A percentile compares a stretch with the other conserved stretches of the same genome.
These are phyloP conservation scores for Cyrtonyx montezumae DNA, from an alignment of 2,113 vertebrate species.

Conservation along the genomic window DNA sequence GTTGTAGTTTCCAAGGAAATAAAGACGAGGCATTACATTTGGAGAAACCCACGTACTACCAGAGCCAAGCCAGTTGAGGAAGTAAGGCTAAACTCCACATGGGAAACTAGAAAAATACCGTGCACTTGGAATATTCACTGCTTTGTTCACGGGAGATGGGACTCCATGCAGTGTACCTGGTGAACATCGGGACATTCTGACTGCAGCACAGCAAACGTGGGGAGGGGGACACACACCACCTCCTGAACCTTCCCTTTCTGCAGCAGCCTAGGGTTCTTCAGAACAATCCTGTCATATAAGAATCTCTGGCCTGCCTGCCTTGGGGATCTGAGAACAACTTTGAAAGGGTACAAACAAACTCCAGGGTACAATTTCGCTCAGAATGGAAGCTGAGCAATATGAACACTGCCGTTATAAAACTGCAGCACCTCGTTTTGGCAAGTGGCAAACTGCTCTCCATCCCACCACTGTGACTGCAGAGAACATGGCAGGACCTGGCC, in stretches of 20 bases:
- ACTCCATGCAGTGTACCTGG: not conserved
- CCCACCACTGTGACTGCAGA: not conserved
- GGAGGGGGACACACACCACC: not conserved
- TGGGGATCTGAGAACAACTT: not conserved
- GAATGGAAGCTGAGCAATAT: not conserved
- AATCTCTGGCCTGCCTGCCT: not conserved
- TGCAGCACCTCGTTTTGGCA: not conserved
- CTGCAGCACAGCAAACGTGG: not conserved
- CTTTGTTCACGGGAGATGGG: not conserved
- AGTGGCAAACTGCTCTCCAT: not conserved
- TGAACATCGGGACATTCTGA: not conserved
- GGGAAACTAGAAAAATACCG: not conserved
- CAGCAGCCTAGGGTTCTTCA: not conserved
- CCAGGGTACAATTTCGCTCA: not conserved
- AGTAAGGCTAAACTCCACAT: not conserved
- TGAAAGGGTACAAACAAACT: not conserved
- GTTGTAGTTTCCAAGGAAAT: not conserved
- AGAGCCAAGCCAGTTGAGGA: not conserved
- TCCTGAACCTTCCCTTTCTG: not conserved
- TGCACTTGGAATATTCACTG: not conserved
- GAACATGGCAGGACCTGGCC: not conserved
- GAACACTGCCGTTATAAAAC: not conserved
- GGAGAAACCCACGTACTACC: too few relatives aligned
- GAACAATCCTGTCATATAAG: not conserved
- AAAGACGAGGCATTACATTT: too few relatives aligned